Conservation (phyloP, 2,797 vertebrate species). For the Periophthalmus magnuspinnatus region DNA sequence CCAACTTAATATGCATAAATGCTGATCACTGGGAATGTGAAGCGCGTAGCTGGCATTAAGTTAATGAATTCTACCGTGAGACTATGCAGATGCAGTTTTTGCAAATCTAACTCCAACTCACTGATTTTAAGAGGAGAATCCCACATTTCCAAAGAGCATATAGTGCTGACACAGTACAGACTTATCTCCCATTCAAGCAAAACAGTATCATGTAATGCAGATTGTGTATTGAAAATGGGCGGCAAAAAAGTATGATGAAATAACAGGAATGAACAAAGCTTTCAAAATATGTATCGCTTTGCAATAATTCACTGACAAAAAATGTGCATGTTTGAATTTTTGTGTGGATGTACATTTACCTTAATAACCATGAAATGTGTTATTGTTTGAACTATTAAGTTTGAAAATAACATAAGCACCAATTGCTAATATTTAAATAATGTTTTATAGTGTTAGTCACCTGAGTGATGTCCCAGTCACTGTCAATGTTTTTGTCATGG, state of each 20-base stretch:
- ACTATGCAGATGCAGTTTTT: constrained; percentile 60
- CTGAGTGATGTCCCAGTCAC: constrained; percentile 71
- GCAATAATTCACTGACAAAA: background rate
- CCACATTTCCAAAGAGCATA: constrained; percentile 48
- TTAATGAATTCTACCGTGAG: constrained; percentile 65
- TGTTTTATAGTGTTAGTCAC: constrained; percentile 40
- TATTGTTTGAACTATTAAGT: too few species aligned
- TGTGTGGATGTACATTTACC: background rate
- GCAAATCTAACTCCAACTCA: constrained; percentile 53
- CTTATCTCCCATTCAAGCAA: constrained; percentile 26
- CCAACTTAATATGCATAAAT: constrained; percentile 72
- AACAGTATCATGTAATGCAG: constrained; percentile 17
- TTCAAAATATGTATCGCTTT: background rate
- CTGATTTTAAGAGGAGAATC: constrained; percentile 63
- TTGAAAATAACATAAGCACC: too few species aligned
- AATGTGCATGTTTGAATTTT: background rate
- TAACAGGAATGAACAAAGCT: background rate
- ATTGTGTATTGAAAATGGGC: background rate
- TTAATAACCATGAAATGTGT: background rate
- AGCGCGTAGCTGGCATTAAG: constrained; percentile 62
- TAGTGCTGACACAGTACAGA: constrained; percentile 40
- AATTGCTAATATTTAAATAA: too few species aligned
- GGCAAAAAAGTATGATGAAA: background rate
- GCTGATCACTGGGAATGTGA: constrained; percentile 67
- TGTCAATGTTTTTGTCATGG: constrained; percentile 56